Conservation (phyloP, 2,888 invertebrate species). For the Aspidapion aeneum region DNA sequence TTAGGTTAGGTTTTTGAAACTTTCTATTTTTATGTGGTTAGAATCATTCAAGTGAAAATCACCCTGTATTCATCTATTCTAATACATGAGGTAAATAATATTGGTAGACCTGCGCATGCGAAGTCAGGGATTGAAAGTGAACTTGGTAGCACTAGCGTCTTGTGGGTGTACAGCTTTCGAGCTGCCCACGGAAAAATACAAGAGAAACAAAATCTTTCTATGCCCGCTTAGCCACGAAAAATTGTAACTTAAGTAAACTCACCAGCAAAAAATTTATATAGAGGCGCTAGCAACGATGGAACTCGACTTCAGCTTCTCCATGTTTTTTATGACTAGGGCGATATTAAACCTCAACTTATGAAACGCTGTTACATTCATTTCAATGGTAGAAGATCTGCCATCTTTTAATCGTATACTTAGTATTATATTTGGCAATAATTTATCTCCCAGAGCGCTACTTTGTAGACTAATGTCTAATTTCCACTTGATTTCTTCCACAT, state of each 20-base stretch:
- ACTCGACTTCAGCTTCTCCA: slow-evolving; percentile 24
- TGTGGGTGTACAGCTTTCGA: no score
- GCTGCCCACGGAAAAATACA: no score
- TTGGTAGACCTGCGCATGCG: no score
- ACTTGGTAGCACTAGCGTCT: no score
- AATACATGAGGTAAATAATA: no score
- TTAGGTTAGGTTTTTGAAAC: no score
- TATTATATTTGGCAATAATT: slow-evolving; percentile 37
- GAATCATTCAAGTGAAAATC: no score
- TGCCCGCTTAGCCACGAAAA: no score
- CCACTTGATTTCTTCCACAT: slow-evolving; percentile 35
- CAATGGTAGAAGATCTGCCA: slow-evolving; percentile 35
- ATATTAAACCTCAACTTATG: slow-evolving; percentile 42
- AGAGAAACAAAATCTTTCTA: no score
- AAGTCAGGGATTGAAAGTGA: no score
- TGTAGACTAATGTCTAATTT: slow-evolving; percentile 43
- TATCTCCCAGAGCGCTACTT: slow-evolving; percentile 35
- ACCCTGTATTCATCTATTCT: no score
- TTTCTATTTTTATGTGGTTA: no score
- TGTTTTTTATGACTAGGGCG: slow-evolving; percentile 40
- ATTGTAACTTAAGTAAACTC: neutral
- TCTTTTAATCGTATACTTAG: slow-evolving; percentile 36
- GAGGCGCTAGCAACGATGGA: neutral
- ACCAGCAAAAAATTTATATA: neutral
- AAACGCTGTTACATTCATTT: slow-evolving; percentile 38